Base-by-base conservation (phyloP, 1,140 invertebrate species). In the Mylabris phalerata region DNA sequence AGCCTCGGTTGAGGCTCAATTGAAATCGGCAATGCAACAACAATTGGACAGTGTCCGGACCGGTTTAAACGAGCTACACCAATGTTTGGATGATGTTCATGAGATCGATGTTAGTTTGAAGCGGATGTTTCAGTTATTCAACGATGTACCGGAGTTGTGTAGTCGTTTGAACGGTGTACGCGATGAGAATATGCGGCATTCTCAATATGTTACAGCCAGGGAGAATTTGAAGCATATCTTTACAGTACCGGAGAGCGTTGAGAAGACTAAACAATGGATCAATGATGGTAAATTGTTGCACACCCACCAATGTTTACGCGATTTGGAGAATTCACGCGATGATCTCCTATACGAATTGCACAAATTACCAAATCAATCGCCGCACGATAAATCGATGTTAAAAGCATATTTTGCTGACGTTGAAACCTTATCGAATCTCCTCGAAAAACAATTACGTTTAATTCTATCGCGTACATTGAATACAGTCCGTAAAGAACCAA, bases 191-290 rank as follows among this genome's bases (percentile, higher is more conserved):
- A 89, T 89, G 61, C 83, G 87, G 13, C 93, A 98, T 75, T 93
- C 90, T 0, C 90, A 99, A 75, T 96, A 98, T 74, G 93, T 93
- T 0, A 96, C 95, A 9, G 95, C 96, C 2, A 95, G 95, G 80
- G 95, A 98, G 71, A 98, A 98, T 75, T 77, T 99, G 4, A 98
- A 97, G 72, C 94, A 98, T 70, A 96, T 99, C 56, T 98, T 98
- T 67, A 98, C 93, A 45, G 94, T 99, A 0, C 94, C 93, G 9
- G 93, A 97, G 71, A 97, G 91, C 77, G 92, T 99, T 2, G 87
- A 92, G 54, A 95, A 93, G 76, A 98, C 95, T 0, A 89, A 94
- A 67, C 86, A 91, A 50, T 89, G 90, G 78, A 98, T 99, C 58
- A 88, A 87, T 62, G 95, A 99, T 65, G 94, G 95, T 48, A 96